These are phyloP conservation scores for Graptemys geographica DNA, from an alignment of 2,797 vertebrate genomes.

Conservation along the genomic window DNA sequence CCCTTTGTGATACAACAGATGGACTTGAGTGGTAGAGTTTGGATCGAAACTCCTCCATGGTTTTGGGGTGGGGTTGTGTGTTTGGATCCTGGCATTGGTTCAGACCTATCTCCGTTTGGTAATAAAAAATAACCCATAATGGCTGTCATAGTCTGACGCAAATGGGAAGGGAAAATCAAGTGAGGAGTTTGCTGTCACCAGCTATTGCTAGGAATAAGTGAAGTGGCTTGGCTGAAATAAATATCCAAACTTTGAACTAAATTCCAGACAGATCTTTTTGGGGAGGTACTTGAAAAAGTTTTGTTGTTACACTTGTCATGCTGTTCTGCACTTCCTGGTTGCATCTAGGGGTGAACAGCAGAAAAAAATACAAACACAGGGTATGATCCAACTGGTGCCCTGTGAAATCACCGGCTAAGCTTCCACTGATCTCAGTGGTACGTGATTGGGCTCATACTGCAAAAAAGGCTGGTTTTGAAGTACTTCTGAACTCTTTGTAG, in stretches of 20 bases:
- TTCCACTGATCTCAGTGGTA: background rate
- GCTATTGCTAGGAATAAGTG: background rate
- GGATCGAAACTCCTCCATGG: background rate
- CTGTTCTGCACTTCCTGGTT: background rate
- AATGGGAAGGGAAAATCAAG: background rate
- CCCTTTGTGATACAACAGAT: background rate
- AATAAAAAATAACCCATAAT: background rate
- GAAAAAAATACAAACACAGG: background rate
- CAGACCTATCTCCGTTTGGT: background rate
- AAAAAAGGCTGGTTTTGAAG: background rate
- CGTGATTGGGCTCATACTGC: background rate
- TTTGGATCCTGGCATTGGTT: conserved; percentile 8
- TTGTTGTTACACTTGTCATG: background rate
- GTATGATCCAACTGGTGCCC: background rate
- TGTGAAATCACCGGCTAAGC: background rate
- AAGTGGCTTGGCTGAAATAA: background rate
- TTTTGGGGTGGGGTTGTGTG: background rate
- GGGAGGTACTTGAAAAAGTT: background rate
- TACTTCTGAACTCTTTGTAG: background rate
- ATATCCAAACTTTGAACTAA: background rate
- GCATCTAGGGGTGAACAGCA: background rate
- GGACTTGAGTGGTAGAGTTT: background rate
- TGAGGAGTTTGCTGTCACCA: background rate
- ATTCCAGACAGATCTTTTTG: background rate
- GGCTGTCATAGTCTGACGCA: background rate